Evolutionary conservation across 2,888 invertebrate species (phyloP), one percentile per base, ranked within the genome.

Genomic region (Drosophila macrothrix): DNA sequence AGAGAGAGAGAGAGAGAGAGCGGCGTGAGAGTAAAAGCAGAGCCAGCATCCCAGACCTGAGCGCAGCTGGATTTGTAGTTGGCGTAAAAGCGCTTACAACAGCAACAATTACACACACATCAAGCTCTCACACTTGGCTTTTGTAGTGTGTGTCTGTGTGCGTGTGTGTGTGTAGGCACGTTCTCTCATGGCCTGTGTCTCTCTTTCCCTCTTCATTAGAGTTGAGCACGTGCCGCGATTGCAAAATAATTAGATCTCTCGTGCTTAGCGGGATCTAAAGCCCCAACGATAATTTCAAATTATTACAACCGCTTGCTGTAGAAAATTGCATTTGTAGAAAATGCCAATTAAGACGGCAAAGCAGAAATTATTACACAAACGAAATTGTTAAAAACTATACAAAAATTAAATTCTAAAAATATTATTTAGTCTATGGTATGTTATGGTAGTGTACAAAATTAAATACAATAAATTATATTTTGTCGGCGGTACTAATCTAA

Each of bases 41-140:
- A 52, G 52, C 33, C 64, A 80, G 76, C 73, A 67, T 76, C 79
- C 68, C 67, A 79, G 78, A 52, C 67, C 77, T 70, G 65, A 73
- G 64, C 49, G 22, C 56, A 77, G 71, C 69, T 63, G 52, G 63
- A 70, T 75, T 80, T 82, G 79, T 79, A 82, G 71, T 76, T 84
- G 73, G 82, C 82, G 84, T 82, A 84, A 82, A 86, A 75, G 70
- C 69, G 82, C 71, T 84, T 79, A 76, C 76, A 78, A 82, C 67
- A 78, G 76, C 84, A 84, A 82, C 75, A 81, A 77, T 71, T 81
- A 50, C 61, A 65, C 67, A 70, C 64, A 46, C 25, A 25, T 7
- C 25, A 67, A 41, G 33, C 39, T 62, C 10, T 55, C 46, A 59
- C 39, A 59, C 50, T 14, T 16, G 46, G 25, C 46, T 9, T 46